Percentiles rank a stretch among this genome's conserved stretches.
Evolutionary conservation across 2,113 vertebrate species (phyloP).

Genomic region (Nothocercus julius): DNA sequence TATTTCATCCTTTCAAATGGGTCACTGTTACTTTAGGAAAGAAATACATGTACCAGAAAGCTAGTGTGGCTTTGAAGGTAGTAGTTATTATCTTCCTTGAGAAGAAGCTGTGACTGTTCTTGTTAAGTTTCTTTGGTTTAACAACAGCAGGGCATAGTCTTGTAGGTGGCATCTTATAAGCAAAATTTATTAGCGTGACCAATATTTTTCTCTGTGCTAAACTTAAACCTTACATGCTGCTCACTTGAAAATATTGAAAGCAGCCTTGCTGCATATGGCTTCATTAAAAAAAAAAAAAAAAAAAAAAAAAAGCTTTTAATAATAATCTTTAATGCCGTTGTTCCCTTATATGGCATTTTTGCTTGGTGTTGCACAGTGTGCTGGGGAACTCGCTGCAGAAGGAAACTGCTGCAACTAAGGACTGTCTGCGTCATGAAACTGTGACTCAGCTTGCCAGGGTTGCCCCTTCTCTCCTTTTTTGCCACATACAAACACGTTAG

Average conservation of each 20-base stretch:
- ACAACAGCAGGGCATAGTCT: background rate
- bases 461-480: constrained; percentile 32
- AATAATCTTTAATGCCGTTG: constrained; percentile 7
- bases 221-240: background rate
- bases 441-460: background rate
- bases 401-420: background rate
- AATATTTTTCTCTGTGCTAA: constrained; percentile 15
- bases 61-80: background rate
- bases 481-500: background rate
- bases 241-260: background rate
- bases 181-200: background rate
- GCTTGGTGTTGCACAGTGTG: background rate
- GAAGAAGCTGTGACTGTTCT: background rate
- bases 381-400: background rate
- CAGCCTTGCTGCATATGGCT: background rate
- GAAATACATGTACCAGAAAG: background rate
- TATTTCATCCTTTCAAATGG: background rate
- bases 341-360: background rate
- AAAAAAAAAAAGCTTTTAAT: background rate
- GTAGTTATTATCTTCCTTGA: background rate
- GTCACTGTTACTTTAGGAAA: background rate
- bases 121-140: background rate
- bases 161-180: background rate
- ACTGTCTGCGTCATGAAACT: background rate
- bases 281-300: background rate